These are phyloP conservation scores for Aphrophora alni DNA, from an alignment of 2,888 invertebrate species.

Conservation along the genomic window DNA sequence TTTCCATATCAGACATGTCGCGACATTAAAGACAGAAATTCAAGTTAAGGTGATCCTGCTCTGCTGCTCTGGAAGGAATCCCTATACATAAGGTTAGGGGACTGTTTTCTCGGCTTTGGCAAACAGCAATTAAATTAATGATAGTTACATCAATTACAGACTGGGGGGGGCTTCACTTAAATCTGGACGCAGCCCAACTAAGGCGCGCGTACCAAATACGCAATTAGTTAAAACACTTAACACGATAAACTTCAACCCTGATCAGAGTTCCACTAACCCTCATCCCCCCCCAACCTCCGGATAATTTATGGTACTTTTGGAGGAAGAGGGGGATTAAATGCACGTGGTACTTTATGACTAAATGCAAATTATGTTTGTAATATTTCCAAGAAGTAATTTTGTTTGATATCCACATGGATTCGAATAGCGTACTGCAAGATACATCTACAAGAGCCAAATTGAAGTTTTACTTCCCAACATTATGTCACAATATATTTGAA, in stretches of 20 bases:
- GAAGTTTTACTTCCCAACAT: too few relatives aligned
- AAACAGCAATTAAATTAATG: constrained; percentile 9
- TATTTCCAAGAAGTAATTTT: not conserved
- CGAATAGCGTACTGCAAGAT: too few relatives aligned
- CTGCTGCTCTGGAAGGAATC: not conserved
- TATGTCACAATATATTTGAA: too few relatives aligned
- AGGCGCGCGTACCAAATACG: constrained; percentile 6
- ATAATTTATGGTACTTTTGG: not conserved
- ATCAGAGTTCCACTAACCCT: not conserved
- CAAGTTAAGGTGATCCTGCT: not conserved
- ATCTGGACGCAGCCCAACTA: not conserved
- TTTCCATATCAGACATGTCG: too few relatives aligned
- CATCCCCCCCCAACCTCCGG: too few relatives aligned
- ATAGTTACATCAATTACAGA: constrained; percentile 2
- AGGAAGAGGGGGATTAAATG: not conserved
- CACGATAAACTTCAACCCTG: constrained; percentile 1
- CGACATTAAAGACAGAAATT: too few relatives aligned
- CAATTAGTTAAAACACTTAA: constrained; percentile 9
- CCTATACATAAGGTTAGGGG: not conserved
- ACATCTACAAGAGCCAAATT: too few relatives aligned
- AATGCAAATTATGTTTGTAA: not conserved
- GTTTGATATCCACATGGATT: too few relatives aligned
- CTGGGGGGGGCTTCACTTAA: not conserved
- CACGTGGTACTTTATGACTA: not conserved
- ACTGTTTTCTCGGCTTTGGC: not conserved